These are phyloP conservation scores for Tachyglossus aculeatus DNA, from an alignment of 2,797 vertebrate genomes.

Conservation along the genomic window DNA sequence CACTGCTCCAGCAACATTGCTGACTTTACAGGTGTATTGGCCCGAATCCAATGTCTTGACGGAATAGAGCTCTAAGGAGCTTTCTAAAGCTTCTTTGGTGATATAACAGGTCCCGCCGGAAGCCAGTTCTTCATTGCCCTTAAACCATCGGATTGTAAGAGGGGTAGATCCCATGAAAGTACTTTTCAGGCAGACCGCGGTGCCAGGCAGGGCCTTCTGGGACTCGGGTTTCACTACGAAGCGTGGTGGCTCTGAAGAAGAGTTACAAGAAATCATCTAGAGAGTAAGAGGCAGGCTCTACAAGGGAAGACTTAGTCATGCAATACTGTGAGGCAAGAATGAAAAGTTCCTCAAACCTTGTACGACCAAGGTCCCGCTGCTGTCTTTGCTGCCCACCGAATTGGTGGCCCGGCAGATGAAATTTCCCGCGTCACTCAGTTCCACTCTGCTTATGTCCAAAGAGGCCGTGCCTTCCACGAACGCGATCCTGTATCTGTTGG, in stretches of 20 bases:
- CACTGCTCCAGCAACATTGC: constrained; percentile 90
- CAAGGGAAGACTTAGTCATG: constrained; percentile 19
- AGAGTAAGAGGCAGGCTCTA: constrained; percentile 40
- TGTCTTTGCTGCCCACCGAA: constrained; percentile 92
- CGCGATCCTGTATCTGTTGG: constrained; percentile 82
- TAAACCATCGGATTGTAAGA: constrained; percentile 90
- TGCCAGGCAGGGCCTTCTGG: constrained; percentile 88
- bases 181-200: constrained; percentile 84
- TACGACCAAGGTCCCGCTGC: constrained; percentile 89
- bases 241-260: constrained; percentile 87
- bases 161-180: constrained; percentile 90
- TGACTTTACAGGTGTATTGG: constrained; percentile 90
- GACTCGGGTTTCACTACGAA: constrained; percentile 87
- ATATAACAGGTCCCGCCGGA: constrained; percentile 90
- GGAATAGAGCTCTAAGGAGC: constrained; percentile 89
- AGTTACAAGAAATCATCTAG: constrained; percentile 62
- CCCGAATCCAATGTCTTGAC: constrained; percentile 89
- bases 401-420: constrained; percentile 94
- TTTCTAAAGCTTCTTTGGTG: constrained; percentile 89
- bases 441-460: constrained; percentile 84
- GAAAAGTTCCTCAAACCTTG: constrained; percentile 84
- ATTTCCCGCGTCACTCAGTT: constrained; percentile 87
- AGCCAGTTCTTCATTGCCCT: constrained; percentile 86
- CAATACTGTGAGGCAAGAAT: constrained; percentile 9
- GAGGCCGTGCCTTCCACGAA: constrained; percentile 88